These are phyloP conservation scores for Pygoscelis antarcticus DNA, from an alignment of 2,113 vertebrate species.

Conservation along the genomic window DNA sequence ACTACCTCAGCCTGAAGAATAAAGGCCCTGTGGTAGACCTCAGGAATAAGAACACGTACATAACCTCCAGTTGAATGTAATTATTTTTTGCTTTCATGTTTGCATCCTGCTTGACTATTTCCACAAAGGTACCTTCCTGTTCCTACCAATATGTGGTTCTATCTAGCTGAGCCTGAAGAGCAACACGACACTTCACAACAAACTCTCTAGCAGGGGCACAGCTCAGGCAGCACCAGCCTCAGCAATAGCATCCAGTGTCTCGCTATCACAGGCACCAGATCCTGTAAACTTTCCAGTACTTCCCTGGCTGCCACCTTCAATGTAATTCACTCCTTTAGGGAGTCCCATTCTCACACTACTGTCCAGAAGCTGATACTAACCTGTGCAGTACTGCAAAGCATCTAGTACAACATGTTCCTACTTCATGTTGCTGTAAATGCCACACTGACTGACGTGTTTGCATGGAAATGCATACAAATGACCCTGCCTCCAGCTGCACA, in stretches of 20 bases:
- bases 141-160: not conserved
- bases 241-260: not conserved
- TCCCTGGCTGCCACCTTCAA: not conserved
- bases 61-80: not conserved
- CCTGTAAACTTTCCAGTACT: not conserved
- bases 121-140: not conserved
- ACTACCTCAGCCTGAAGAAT: not conserved
- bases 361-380: not conserved
- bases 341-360: not conserved
- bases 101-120: not conserved
- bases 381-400: not conserved
- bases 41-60: not conserved
- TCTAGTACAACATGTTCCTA: not conserved
- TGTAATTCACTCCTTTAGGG: not conserved
- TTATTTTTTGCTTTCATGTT: not conserved
- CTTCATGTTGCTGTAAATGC: not conserved
- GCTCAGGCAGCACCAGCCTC: not conserved
- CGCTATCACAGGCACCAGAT: not conserved
- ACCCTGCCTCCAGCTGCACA: too few relatives aligned
- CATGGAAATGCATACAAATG: not conserved
- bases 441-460: accelerated
- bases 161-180: not conserved
- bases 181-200: not conserved
- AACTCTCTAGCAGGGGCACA: not conserved
- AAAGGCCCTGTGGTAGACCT: not conserved